Base-by-base conservation (phyloP, 2,888 invertebrate genomes). In the Deilephila elpenor region DNA sequence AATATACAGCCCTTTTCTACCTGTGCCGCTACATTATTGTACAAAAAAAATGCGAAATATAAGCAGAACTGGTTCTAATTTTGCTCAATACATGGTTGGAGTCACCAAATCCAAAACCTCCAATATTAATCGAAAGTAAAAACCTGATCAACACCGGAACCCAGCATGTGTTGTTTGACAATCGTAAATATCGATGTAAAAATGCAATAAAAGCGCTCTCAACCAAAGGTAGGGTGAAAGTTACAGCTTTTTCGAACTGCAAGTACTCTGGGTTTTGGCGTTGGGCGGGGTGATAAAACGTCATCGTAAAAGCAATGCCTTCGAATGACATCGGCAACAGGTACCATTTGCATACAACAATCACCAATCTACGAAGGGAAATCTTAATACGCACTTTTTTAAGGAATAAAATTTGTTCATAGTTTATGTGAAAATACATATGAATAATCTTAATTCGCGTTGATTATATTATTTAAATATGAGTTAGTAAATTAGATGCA, bases 331-430 rank as follows among this genome's bases (percentile, higher is more conserved):
- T 74, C 76, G 78, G 75, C 78, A 77, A 62, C 79, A 79, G 78
- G 77, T 77, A 29, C 72, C 73, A 92, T 91, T 90, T 89, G 85
- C 91, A 91, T 90, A 89, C 87, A 89, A 86, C 86, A 82, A 82
- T 81, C 80, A 80, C 76, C 83, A 82, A 80, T 86, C 76, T n/a
- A 84, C 80, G 75, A 78, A 82, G 88, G 85, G 88, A 90, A 90
- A 90, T 86, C 86, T 86, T 78, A 82, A 83, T 80, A 78, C 73
- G 81, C 82, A 74, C 83, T 84, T 89, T n/a, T 86, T 84, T 80
- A 80, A 59, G 44, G 53, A 20, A 0, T 53, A 25, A n/a, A 67
- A 37, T 34, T 7, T 62, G 29, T 59, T 29, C 14, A 7, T 44
- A 59, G 0, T n/a, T n/a, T 3, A n/a, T n/a, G 64, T 37, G 59